These are phyloP conservation scores for Diachrysia chrysitis DNA, from an alignment of 2,888 invertebrate genomes.

Conservation along the genomic window DNA sequence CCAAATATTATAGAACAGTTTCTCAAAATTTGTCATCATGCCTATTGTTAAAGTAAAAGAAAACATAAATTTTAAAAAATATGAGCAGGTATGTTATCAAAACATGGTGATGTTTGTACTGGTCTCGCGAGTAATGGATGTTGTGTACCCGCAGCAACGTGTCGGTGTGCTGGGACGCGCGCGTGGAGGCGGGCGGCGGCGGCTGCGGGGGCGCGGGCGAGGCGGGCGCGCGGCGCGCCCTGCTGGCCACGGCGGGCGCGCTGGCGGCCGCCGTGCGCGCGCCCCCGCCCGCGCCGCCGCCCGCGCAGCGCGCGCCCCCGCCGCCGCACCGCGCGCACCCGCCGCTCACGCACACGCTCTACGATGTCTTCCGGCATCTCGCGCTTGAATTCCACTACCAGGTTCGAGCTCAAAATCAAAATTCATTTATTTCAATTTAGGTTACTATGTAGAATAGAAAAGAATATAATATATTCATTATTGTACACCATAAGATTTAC, in stretches of 20 bases:
- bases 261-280: slow-evolving; percentile 80
- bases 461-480: no score
- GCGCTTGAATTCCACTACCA: slow-evolving; percentile 85
- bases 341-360: slow-evolving; percentile 80
- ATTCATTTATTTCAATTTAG: no score
- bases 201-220: slow-evolving; percentile 95
- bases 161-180: slow-evolving; percentile 83
- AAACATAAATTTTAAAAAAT: no score
- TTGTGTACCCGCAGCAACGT: slow-evolving; percentile 69
- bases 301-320: slow-evolving; percentile 59
- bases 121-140: no score
- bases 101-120: no score
- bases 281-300: slow-evolving; percentile 59
- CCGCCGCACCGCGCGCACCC: slow-evolving; percentile 66
- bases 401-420: no score
- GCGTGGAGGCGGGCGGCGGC: slow-evolving; percentile 94
- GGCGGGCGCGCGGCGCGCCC: slow-evolving; percentile 91
- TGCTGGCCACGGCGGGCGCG: slow-evolving; percentile 91
- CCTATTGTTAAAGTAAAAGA: no score
- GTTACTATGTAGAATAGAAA: no score
- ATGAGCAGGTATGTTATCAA: no score
- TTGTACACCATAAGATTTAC: no score
- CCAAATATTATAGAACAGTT: no score
- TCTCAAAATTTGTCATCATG: no score
- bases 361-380: slow-evolving; percentile 86